Conservation (phyloP, 2,797 vertebrate species). For the Lophura swinhoii region DNA sequence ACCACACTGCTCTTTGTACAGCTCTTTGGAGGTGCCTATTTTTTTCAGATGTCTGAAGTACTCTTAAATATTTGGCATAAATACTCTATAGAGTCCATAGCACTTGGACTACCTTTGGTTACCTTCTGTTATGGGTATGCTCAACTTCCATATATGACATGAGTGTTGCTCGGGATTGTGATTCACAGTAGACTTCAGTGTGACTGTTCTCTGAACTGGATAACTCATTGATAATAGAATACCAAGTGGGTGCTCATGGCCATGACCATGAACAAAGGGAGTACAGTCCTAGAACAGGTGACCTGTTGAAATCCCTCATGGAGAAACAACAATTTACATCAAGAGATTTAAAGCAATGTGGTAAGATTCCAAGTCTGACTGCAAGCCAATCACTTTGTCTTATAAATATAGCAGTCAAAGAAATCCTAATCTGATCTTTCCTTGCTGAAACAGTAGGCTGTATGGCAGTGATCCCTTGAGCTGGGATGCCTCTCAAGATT, state of each 20-base stretch:
- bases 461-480: neutral
- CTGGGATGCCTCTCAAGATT: neutral
- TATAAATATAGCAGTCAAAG: neutral
- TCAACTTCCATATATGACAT: neutral
- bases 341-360: neutral
- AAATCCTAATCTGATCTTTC: neutral
- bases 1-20: neutral
- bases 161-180: neutral
- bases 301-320: neutral
- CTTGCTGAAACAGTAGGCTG: neutral
- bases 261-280: neutral
- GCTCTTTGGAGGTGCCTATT: neutral
- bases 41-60: neutral
- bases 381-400: neutral
- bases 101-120: neutral
- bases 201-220: neutral
- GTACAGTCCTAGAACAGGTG: neutral
- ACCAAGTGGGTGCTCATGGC: neutral
- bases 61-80: neutral
- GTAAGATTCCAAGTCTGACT: neutral
- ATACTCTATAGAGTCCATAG: rapidly evolving
- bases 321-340: neutral
- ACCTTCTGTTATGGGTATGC: neutral
- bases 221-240: neutral
- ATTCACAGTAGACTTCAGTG: neutral